phyloP scores from a whole-genome alignment of 2,113 vertebrate species.

The Ceyx margarethae region DNA sequence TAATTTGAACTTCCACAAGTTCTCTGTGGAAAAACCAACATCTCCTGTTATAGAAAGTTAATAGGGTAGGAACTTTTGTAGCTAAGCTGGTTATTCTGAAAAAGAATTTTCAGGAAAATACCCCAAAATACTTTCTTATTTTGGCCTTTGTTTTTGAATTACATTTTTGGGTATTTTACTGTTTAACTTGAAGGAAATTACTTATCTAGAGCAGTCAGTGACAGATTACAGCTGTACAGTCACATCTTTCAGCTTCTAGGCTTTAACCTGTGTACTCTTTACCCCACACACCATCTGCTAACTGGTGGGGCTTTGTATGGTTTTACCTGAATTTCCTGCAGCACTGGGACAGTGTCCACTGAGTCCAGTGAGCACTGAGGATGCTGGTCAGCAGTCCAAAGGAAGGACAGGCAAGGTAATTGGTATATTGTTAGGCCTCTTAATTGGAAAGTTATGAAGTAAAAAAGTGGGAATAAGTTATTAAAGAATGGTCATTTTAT shows the following conservation, averaged over 20 bases:
- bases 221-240: too few species aligned
- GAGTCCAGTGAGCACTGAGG: background rate
- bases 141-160: background rate
- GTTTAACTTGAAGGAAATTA: background rate
- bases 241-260: background rate
- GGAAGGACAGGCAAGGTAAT: background rate
- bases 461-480: background rate
- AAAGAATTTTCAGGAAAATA: background rate
- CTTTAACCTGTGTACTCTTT: background rate
- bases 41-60: slow-evolving; percentile 31
- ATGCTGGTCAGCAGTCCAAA: background rate
- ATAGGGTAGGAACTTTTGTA: slow-evolving; percentile 25
- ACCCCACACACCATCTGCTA: background rate
- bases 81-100: background rate
- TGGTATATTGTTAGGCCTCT: background rate
- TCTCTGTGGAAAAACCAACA: slow-evolving; percentile 21
- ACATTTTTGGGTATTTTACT: background rate
- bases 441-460: background rate
- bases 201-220: background rate
- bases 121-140: background rate
- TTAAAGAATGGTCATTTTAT: background rate
- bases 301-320: background rate
- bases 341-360: background rate
- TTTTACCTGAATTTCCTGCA: background rate
- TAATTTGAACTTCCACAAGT: slow-evolving; percentile 24